Percentiles rank a stretch among this genome's conserved stretches.
Conservation (phyloP, 1,140 invertebrate species). For the Pentalonia nigronervosa region DNA sequence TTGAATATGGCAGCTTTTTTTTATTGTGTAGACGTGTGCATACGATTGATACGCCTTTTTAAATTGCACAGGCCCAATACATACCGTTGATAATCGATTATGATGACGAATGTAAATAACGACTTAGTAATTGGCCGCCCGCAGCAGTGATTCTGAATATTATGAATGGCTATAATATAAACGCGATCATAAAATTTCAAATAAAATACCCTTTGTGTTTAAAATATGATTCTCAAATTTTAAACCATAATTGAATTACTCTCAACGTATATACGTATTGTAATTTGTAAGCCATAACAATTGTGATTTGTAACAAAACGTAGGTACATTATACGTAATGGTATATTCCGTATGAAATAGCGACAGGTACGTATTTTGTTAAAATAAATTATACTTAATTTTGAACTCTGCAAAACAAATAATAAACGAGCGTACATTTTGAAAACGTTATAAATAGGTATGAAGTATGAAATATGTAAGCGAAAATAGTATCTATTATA, state of each 20-base stretch:
- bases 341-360: not conserved
- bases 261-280: not conserved
- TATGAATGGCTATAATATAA: not conserved
- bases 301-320: not conserved
- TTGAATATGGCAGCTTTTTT: conserved; percentile 7
- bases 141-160: not conserved
- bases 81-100: conserved; percentile 38
- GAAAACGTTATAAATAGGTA: not conserved
- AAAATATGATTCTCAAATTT: not conserved
- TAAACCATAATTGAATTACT: not conserved
- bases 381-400: conserved; percentile 7
- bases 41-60: conserved; percentile 36
- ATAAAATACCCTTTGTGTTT: conserved; percentile 11
- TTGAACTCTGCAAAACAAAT: not conserved
- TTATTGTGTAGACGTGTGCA: conserved; percentile 14
- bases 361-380: not conserved
- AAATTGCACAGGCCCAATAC: conserved; percentile 4
- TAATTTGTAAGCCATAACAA: not conserved
- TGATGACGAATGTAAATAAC: conserved; percentile 49
- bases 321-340: not conserved
- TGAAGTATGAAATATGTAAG: not conserved
- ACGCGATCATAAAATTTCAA: conserved; percentile 28
- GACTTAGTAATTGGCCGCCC: conserved; percentile 39
- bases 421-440: not conserved
- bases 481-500: not conserved